Evolutionary conservation across 2,113 vertebrate species (phyloP).

Genomic region (Azemiops feae): DNA sequence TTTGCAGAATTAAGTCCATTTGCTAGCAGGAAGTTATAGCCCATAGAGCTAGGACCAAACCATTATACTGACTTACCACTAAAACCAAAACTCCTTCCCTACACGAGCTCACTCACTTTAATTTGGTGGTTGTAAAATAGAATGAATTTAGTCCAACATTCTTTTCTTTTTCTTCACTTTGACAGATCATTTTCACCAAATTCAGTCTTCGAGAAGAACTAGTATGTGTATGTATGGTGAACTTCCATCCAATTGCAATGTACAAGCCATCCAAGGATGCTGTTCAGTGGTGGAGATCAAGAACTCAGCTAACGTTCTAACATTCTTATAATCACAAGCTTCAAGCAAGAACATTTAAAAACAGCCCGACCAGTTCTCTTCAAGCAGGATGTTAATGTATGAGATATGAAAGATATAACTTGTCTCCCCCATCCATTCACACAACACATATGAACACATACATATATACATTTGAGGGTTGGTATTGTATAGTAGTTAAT

Average conservation of each 20-base stretch:
- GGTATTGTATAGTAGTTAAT: background rate
- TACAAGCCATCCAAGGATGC: background rate
- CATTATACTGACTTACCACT: background rate
- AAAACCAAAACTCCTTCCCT: background rate
- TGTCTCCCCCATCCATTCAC: background rate
- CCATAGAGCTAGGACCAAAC: background rate
- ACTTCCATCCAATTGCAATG: background rate
- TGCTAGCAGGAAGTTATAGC: background rate
- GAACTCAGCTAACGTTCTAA: background rate
- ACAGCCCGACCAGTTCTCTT: background rate
- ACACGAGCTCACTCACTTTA: background rate
- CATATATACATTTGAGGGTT: background rate
- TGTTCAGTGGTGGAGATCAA: background rate
- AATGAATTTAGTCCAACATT: background rate
- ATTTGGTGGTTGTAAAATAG: fast-evolving
- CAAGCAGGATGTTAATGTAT: background rate
- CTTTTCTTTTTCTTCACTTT: background rate
- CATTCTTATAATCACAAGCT: constrained; percentile 6
- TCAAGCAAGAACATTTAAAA: background rate
- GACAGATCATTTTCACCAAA: background rate
- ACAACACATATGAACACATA: background rate
- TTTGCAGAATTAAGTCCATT: background rate
- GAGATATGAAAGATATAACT: background rate
- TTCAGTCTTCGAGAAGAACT: fast-evolving
- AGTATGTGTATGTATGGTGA: too few relatives aligned